Percentiles rank a stretch among this genome's conserved stretches.
phyloP scores from a whole-genome alignment of 2,113 vertebrate species.

The Pterophyllum scalare region DNA sequence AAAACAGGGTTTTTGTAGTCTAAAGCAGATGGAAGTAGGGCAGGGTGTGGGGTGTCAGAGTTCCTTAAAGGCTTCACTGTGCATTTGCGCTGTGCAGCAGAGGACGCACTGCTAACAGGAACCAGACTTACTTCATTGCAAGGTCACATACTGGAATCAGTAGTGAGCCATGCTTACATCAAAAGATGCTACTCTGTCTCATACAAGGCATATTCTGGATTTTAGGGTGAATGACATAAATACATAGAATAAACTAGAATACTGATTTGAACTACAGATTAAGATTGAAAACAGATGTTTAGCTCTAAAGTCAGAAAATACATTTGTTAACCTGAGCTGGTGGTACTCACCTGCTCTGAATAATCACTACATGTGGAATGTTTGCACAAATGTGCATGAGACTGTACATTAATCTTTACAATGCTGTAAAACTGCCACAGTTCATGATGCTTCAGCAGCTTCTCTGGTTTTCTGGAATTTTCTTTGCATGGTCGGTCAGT shows the following conservation, averaged over 20 bases:
- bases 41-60: slow-evolving; percentile 42
- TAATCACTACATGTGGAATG: slow-evolving; percentile 33
- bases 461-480: slow-evolving; percentile 21
- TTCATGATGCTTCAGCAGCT: slow-evolving; percentile 43
- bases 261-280: slow-evolving; percentile 21
- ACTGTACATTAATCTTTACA: slow-evolving; percentile 24
- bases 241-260: not conserved
- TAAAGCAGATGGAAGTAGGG: slow-evolving; percentile 58
- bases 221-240: not conserved
- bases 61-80: slow-evolving; percentile 44
- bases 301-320: not conserved
- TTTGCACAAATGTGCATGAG: slow-evolving; percentile 12
- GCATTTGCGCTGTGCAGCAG: slow-evolving; percentile 51
- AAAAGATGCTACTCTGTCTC: not conserved
- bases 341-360: slow-evolving; percentile 18
- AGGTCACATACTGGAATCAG: slow-evolving; percentile 30
- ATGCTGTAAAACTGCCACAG: slow-evolving; percentile 16
- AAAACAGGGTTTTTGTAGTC: not conserved
- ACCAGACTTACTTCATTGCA: slow-evolving; percentile 53
- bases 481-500: slow-evolving; percentile 2
- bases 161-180: not conserved
- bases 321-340: slow-evolving; percentile 21
- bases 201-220: not conserved
- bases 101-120: slow-evolving; percentile 61
- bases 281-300: slow-evolving; percentile 8